Percentiles rank a stretch among this genome's conserved stretches.
phyloP scores from a whole-genome alignment of 2,888 invertebrate genomes.

The Pollenia labialis region DNA sequence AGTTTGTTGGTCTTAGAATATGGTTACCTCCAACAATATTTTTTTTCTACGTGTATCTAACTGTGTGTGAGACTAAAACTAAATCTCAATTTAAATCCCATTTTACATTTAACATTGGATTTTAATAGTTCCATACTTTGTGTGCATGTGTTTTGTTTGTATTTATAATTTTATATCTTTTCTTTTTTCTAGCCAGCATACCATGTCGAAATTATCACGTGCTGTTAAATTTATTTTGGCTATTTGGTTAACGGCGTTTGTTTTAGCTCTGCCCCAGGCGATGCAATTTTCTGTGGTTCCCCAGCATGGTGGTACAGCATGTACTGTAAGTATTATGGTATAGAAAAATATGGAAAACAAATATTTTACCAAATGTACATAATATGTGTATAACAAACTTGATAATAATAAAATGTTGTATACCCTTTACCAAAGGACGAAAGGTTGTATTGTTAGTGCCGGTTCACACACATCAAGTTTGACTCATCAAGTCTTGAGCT shows the following conservation, averaged over 20 bases:
- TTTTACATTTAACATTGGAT: slow-evolving; percentile 5
- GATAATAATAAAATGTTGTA: too few relatives aligned
- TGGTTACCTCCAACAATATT: too few relatives aligned
- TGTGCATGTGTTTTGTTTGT: slow-evolving; percentile 9
- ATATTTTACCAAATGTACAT: not conserved
- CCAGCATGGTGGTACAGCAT: slow-evolving; percentile 80
- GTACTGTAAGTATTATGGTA: slow-evolving; percentile 80
- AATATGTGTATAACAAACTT: slow-evolving; percentile 2
- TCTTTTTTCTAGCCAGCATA: slow-evolving; percentile 86
- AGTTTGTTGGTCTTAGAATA: too few relatives aligned
- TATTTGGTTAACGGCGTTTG: slow-evolving; percentile 92
- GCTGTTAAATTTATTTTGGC: slow-evolving; percentile 92
- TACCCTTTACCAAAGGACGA: too few relatives aligned
- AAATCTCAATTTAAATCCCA: not conserved
- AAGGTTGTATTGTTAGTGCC: too few relatives aligned
- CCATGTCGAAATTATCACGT: slow-evolving; percentile 93
- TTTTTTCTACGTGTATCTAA: too few relatives aligned
- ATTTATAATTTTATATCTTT: slow-evolving; percentile 5
- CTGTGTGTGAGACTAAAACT: not conserved
- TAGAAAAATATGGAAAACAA: not conserved
- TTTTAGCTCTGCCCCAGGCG: slow-evolving; percentile 90
- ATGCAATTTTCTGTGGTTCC: slow-evolving; percentile 83
- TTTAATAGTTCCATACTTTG: slow-evolving; percentile 21
- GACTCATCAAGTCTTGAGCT: too few relatives aligned
- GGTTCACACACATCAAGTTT: too few relatives aligned